Conservation (phyloP, 2,797 vertebrate species). For the Acrocephalus scirpaceus region DNA sequence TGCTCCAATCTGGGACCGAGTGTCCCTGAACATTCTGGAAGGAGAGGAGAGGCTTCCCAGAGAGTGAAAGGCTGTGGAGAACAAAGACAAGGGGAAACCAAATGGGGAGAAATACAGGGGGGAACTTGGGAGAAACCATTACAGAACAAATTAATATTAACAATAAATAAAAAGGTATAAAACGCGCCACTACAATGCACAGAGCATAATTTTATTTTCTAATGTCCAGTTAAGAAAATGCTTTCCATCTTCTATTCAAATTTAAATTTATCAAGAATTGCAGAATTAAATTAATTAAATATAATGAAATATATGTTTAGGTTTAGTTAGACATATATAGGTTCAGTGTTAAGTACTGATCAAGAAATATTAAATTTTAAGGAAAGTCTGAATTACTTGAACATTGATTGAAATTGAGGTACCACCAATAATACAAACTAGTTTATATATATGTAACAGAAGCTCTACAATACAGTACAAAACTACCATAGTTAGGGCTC, state of each 20-base stretch:
- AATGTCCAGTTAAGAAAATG: background rate
- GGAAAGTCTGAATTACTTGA: background rate
- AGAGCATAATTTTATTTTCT: background rate
- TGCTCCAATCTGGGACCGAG: too few relatives aligned
- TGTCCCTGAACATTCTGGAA: too few relatives aligned
- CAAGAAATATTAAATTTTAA: background rate
- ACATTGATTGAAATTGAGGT: background rate
- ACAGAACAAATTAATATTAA: too few relatives aligned
- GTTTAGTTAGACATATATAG: background rate
- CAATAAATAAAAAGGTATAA: too few relatives aligned
- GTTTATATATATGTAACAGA: background rate
- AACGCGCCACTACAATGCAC: too few relatives aligned
- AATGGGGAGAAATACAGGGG: too few relatives aligned
- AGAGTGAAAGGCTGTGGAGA: too few relatives aligned
- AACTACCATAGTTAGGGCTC: background rate
- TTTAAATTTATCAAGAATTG: background rate
- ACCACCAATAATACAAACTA: accelerated
- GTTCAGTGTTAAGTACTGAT: background rate
- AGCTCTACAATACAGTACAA: background rate
- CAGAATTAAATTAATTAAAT: background rate
- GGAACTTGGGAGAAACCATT: too few relatives aligned
- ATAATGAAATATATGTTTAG: background rate
- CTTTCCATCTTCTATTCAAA: background rate
- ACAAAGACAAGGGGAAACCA: too few relatives aligned
- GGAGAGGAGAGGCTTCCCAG: too few relatives aligned